phyloP scores from a whole-genome alignment of 1,140 invertebrate species.

The Tetragonula clypearis region DNA sequence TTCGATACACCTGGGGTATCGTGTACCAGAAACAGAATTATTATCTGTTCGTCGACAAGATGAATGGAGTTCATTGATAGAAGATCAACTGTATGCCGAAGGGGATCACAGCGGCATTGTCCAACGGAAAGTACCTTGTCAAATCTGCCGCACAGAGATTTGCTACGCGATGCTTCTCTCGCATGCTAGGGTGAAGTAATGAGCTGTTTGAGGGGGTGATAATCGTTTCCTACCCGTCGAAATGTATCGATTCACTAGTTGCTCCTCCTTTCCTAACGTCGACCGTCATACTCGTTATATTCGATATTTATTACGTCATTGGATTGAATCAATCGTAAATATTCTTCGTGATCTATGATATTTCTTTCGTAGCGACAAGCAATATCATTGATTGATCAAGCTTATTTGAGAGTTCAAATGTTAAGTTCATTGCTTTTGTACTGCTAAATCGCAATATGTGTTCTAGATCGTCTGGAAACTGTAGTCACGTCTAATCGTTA shows the following conservation, averaged over 20 bases:
- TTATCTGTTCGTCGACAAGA: conserved; percentile 67
- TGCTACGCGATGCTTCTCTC: conserved; percentile 69
- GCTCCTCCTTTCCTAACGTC: conserved; percentile 1
- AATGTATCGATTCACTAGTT: conserved; percentile 33
- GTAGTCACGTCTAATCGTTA: no score
- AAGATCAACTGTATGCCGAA: conserved; percentile 72
- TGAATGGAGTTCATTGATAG: conserved; percentile 76
- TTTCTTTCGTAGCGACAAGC: no score
- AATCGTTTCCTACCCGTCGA: conserved; percentile 32
- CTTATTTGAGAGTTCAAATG: no score
- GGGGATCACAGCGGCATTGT: conserved; percentile 70
- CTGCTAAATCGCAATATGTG: no score
- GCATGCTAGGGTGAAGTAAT: conserved; percentile 35
- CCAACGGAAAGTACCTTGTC: conserved; percentile 71
- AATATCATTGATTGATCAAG: no score
- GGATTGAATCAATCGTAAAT: no score
- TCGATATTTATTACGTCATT: background rate
- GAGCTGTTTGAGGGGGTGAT: conserved; percentile 31
- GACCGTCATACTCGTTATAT: background rate
- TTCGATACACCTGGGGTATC: conserved; percentile 52
- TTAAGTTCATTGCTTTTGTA: no score
- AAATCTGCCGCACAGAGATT: conserved; percentile 77
- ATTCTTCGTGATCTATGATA: no score
- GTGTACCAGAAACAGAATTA: conserved; percentile 50
- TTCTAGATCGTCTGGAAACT: no score